Evolutionary conservation across 1,140 invertebrate genomes (phyloP), one percentile per base, ranked within the genome.

Genomic region (Eriosoma lanigerum): DNA sequence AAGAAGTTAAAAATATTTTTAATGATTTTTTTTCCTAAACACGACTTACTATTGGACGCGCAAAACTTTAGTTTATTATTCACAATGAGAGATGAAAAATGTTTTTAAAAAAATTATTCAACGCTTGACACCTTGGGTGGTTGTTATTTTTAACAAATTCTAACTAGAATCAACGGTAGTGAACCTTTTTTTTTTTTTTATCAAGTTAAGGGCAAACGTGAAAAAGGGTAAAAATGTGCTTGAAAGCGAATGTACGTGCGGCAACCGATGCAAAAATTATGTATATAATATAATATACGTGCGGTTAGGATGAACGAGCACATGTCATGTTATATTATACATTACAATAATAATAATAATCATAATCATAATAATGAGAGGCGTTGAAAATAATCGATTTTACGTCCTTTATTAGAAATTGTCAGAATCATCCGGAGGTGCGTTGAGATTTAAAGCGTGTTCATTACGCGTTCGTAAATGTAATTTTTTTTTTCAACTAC

Each of bases 1-100:
- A 52, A 72, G n/a, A 52, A 17, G 50, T n/a, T 44, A 68, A 72
- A 72, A 52, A 29, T 19, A 52, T 72, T 50, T 68, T 68, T 68
- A 68, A 68, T 48, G 38, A 46, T 17, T 52, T 52, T 72, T 66
- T 21, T 46, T 44, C 50, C 26, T 38, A 52, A 19, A 15, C 29
- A 6, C n/a, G 32, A 4, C 4, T 68, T 68, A 8, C 24, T 48
- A 17, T 24, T 52, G 17, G 19, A 38, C 26, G 17, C 48, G 19
- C 19, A 72, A 19, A 29, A 29, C 24, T 72, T 72, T 52, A 29
- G 24, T 29, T 72, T 52, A 72, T 52, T 72, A 52, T 72, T 72
- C 48, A 29, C 68, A 72, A 29, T 52, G 24, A 24, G 68, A 17
- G 46, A 17, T 10, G 3, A 50, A 70, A 70, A 70, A 70, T 17